phyloP scores from a whole-genome alignment of 2,113 vertebrate species.

The Vimba vimba region DNA sequence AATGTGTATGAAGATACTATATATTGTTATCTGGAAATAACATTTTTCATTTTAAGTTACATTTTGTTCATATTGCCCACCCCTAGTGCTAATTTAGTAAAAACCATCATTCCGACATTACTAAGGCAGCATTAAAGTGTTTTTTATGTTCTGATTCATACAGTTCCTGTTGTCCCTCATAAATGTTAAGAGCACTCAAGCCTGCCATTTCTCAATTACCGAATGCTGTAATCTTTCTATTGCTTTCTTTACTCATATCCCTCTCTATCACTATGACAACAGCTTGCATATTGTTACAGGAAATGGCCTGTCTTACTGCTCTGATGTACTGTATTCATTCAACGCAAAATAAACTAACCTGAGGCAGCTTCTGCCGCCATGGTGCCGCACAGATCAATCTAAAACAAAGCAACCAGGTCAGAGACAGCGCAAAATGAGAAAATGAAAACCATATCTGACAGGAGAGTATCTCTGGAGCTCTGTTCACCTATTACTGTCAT shows the following conservation, averaged over 20 bases:
- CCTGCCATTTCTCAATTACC: neutral
- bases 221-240: conserved; percentile 6
- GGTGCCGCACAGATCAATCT: conserved; percentile 36
- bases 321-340: conserved; percentile 36
- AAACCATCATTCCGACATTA: neutral
- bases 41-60: neutral
- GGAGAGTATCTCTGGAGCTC: neutral
- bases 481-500: conserved; percentile 23
- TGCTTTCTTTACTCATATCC: neutral
- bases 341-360: conserved; percentile 4
- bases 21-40: neutral
- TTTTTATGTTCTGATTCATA: neutral
- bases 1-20: neutral
- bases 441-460: conserved; percentile 12
- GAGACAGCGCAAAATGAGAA: neutral
- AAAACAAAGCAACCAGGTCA: neutral
- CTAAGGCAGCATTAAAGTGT: neutral
- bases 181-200: conserved; percentile 10
- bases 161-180: neutral
- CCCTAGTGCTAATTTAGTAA: neutral
- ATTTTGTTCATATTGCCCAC: neutral
- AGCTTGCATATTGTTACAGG: conserved; percentile 33
- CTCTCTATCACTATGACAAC: conserved; percentile 43
- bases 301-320: conserved; percentile 23
- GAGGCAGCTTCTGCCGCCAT: conserved; percentile 4